A percentile compares a stretch with the other conserved stretches of the same genome.
phyloP scores from a whole-genome alignment of 2,797 vertebrate genomes.

The Luscinia luscinia region DNA sequence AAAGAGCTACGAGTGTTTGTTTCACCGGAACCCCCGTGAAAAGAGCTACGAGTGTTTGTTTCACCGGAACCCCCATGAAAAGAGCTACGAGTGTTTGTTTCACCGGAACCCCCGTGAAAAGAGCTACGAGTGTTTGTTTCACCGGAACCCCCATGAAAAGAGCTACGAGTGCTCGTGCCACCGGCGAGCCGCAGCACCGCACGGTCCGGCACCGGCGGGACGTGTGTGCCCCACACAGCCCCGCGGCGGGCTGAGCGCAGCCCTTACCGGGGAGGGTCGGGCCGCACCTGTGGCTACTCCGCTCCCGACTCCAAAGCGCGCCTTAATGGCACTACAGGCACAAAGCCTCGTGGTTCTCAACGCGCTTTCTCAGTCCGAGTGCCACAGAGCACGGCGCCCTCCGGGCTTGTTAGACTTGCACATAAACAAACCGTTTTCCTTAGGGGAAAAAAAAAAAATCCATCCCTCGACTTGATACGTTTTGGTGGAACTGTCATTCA shows the following conservation, averaged over 20 bases:
- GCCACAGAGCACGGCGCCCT: background rate
- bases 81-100: too few relatives aligned
- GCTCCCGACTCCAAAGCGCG: too few relatives aligned
- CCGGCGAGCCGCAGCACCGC: background rate
- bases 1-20: background rate
- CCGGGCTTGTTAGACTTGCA: rapidly evolving
- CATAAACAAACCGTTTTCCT: background rate
- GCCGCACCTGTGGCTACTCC: background rate
- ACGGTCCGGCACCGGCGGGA: too few relatives aligned
- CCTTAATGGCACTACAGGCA: background rate
- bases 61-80: too few relatives aligned
- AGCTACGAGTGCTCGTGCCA: background rate
- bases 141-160: rapidly evolving
- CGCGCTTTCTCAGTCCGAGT: too few relatives aligned
- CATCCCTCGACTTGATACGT: too few relatives aligned
- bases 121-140: background rate
- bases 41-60: too few relatives aligned
- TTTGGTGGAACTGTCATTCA: background rate
- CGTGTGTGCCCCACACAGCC: background rate
- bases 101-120: rapidly evolving
- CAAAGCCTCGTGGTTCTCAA: background rate
- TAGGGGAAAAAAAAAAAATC: rapidly evolving
- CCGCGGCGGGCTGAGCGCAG: background rate
- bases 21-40: too few relatives aligned
- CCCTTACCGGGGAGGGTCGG: background rate